A percentile compares a stretch with the other conserved stretches of the same genome.
Conservation (phyloP, 2,797 vertebrate genomes). For the Pelodytes ibericus region DNA sequence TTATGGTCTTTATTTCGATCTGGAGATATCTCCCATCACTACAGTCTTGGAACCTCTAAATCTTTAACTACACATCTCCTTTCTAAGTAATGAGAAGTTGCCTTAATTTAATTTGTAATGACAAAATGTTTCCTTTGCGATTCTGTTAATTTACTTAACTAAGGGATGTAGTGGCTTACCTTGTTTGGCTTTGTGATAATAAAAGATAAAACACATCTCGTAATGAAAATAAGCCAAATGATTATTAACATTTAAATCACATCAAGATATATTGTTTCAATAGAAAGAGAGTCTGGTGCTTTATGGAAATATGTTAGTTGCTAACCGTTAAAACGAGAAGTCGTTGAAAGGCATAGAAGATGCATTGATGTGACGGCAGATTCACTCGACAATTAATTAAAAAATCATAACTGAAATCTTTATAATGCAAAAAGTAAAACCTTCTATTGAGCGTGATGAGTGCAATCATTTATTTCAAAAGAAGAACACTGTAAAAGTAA, state of each 20-base stretch:
- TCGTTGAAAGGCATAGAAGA: slow-evolving; percentile 9
- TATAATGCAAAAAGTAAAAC: too few relatives aligned
- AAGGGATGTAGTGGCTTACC: slow-evolving; percentile 42
- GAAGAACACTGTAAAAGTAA: too few relatives aligned
- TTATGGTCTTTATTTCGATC: slow-evolving; percentile 59
- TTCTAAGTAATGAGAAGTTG: slow-evolving; percentile 51
- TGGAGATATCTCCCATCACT: slow-evolving; percentile 30
- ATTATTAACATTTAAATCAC: slow-evolving; percentile 53
- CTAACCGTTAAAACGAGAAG: slow-evolving; percentile 3
- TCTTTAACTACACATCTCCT: slow-evolving; percentile 55
- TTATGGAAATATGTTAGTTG: slow-evolving; percentile 33
- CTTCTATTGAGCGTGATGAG: too few relatives aligned
- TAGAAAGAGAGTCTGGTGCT: slow-evolving; percentile 35
- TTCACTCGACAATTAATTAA: too few relatives aligned
- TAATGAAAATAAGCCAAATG: slow-evolving; percentile 38
- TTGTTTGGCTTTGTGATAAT: slow-evolving; percentile 31
- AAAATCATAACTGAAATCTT: too few relatives aligned
- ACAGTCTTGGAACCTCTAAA: slow-evolving; percentile 33
- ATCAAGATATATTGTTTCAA: slow-evolving; percentile 49
- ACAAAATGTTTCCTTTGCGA: slow-evolving; percentile 49
- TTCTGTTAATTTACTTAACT: slow-evolving; percentile 51
- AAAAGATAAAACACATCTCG: slow-evolving; percentile 33
- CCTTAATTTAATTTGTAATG: slow-evolving; percentile 56
- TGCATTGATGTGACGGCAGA: slow-evolving; percentile 25
- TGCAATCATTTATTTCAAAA: too few relatives aligned